Evolutionary conservation across 2,113 vertebrate species (phyloP), one percentile per base, ranked within the genome.

Genomic region (Neogale vison): DNA sequence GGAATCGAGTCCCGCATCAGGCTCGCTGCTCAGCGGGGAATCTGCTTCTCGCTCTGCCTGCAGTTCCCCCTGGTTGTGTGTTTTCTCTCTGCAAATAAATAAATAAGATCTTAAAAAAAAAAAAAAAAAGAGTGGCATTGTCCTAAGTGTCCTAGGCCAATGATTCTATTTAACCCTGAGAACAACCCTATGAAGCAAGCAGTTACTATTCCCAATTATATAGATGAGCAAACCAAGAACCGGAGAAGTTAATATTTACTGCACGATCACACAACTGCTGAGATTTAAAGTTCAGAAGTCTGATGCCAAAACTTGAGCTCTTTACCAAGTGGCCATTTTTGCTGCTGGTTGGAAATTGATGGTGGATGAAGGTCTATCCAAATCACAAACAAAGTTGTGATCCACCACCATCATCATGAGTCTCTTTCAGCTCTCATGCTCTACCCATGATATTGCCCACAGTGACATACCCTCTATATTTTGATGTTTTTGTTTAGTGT

Each of bases 221-320:
- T 10, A 82, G 47, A 52, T 14, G 72, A 96, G 65, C 71, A 89
- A 86, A 93, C 36, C 13, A 18, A 80, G 29, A 42, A 89, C 86
- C 23, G 71, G 92, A 87, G 6, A 88, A 55, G 88, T 93, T 76
- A 23, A 57, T 86, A 80, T 79, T 94, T 77, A 63, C 6, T 57
- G 21, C 34, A 69, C 61, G 63, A n/a, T 82, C 47, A 23, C 82
- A 71, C 26, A 36, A 65, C 86, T 61, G 11, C 39, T 20, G 42
- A 65, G n/a, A 88, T 11, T 91, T 67, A 74, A 65, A 83, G 52
- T 57, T 79, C 85, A 24, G 39, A 23, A n/a, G 18, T 74, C 31
- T 31, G n/a, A 83, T 47, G 85, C 50, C 23, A 52, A n/a, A 83
- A 23, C 20, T 5, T 21, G 71, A 92, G 84, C 36, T 36, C 63